Evolutionary conservation across 1,140 invertebrate species (phyloP), one percentile per base, ranked within the genome.

Genomic region (Copidosoma floridanum): DNA sequence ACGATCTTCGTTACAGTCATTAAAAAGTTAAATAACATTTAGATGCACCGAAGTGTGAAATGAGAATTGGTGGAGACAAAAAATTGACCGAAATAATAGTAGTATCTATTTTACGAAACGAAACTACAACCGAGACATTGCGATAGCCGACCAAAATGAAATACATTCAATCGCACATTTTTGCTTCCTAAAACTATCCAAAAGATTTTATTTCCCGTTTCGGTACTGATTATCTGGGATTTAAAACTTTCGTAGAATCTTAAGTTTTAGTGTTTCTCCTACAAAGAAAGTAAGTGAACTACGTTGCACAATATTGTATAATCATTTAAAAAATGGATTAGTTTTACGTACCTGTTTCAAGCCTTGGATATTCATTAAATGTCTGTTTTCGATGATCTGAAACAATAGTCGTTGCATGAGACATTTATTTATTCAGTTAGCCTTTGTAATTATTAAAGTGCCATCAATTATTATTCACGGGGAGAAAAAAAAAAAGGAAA

Each of bases 341-440:
- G 27, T 14, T 8, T 55, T 41, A 62, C 60, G 23, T 79, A 81
- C 78, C 78, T 71, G 78, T 76, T 64, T 81, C 79, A 29, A 80
- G 55, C 58, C 75, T 76, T 4, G 77, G 77, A 65, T 73, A 79
- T 52, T 80, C 79, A 54, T 74, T 77, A 65, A 71, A 72, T 24
- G 73, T 69, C 69, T 80, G 79, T 63, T 81, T 80, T 59, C 78
- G 65, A 55, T 78, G 75, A 73, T 79, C 78, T 79, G 72, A 53
- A 81, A 79, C 57, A 59, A 66, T 43, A 65, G 37, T 35, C 8
- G 37, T 35, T 27, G 8, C n/a, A n/a, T n/a, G n/a, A n/a, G n/a
- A n/a, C n/a, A n/a, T n/a, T n/a, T n/a, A n/a, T n/a, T n/a, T n/a
- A n/a, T n/a, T n/a, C n/a, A n/a, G n/a, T n/a, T n/a, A n/a, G n/a